Evolutionary conservation across 37 sponge, comb jelly and placozoan genomes (phyloP), one percentile per base, ranked within the genome.

Genomic region (Tethya wilhelma): DNA sequence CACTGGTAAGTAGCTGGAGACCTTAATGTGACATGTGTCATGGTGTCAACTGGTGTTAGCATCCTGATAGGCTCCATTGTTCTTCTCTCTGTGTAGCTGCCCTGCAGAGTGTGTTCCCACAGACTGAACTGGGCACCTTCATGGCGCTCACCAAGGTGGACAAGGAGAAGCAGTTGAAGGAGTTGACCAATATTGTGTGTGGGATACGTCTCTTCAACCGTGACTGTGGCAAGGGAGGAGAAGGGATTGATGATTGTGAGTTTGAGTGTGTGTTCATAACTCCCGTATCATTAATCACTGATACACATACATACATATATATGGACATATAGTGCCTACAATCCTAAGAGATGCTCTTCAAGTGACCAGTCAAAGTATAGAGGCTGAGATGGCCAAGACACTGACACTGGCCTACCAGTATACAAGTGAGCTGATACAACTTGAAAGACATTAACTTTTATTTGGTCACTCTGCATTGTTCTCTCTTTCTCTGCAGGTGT

Each of bases 41-140:
- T 38, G 30, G 29, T 36, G 14, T 63, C 53, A 49, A 49, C 14
- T 19, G 9, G 9, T 49, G 55, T 19, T 17, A 49, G 55, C 55
- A 19, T 49, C 55, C 55, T 49, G 55, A 9, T 62, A 62, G 53
- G 14, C 53, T 49, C 14, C 9, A 49, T 14, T 14, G 53, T 49
- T n/a, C 78, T 22, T n/a, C n/a, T n/a, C n/a, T n/a, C n/a, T 40
- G 75, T 33, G 17, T 45, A 91, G 98, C 98, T 64, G 98, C 99
- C 23, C 82, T 99, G 34, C 99, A 99, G 85, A 99, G 99, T 74
- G 95, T 99, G 73, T 96, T 99, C 58, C 99, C 99, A 22, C 99
- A 97, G 60, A 84, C 93, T 40, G 99, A 99, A 69, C 78, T 99
- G 79, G 99, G 99, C 5, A 85, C 87, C 7, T 96, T 99, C 83